Conservation (phyloP, 2,888 invertebrate species). For the Philaethria dido region DNA sequence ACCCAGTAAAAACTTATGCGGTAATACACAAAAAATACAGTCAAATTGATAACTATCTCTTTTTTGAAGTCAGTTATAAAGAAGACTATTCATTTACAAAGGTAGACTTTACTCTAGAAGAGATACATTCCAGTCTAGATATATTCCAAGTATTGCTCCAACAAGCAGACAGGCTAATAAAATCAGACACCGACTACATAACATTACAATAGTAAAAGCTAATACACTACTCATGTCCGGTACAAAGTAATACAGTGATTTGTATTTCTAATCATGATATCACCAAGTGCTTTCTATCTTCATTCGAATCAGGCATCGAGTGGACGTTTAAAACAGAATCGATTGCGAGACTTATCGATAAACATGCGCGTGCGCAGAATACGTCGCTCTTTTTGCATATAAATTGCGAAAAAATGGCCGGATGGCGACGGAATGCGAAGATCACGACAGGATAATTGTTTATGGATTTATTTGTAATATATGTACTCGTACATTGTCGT, state of each 20-base stretch:
- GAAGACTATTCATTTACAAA: no score
- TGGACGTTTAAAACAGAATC: slow-evolving; percentile 52
- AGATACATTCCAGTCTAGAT: no score
- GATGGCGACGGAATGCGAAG: slow-evolving; percentile 36
- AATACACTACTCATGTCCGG: neutral
- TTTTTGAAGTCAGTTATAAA: no score
- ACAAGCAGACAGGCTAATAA: no score
- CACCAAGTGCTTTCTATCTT: slow-evolving; percentile 33
- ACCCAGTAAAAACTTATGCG: no score
- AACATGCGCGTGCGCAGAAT: slow-evolving; percentile 47
- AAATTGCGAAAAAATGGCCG: slow-evolving; percentile 36
- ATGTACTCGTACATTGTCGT: no score
- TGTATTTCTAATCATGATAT: slow-evolving; percentile 32
- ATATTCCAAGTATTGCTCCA: no score
- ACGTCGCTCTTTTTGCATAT: slow-evolving; percentile 34
- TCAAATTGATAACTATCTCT: no score
- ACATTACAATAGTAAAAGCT: neutral
- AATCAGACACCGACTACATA: neutral
- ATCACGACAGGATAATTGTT: slow-evolving; percentile 27
- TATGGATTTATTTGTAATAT: neutral
- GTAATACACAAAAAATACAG: no score
- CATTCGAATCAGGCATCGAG: slow-evolving; percentile 36
- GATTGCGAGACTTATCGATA: slow-evolving; percentile 55
- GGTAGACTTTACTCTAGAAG: no score
- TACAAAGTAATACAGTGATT: slow-evolving; percentile 9